Evolutionary conservation across 2,888 invertebrate genomes (phyloP), one percentile per base, ranked within the genome.

Genomic region (Apodemia zela): DNA sequence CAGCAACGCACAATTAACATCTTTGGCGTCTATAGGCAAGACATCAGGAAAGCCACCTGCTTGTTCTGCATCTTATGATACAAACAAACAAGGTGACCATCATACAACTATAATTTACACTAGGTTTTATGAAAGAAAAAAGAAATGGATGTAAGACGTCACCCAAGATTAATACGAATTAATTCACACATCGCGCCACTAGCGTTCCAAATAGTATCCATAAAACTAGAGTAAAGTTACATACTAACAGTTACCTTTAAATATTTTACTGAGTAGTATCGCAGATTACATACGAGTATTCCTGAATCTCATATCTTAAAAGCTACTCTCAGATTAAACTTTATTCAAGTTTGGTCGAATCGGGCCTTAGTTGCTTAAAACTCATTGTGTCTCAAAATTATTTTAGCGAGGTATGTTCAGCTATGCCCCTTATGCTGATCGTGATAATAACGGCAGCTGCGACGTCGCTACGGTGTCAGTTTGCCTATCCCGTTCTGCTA

Each of bases 401-500:
- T 69, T 65, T 66, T 65, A 66, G 69, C 67, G 67, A 63, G 47
- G 64, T 67, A 64, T 67, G 66, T 64, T 65, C 66, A 62, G 61
- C 67, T 63, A 61, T 68, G 63, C 65, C 64, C 63, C 60, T 69
- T 68, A 67, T 68, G 65, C 76, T 78, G 78, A 76, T 81, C 75
- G 78, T 79, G 80, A 81, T 81, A 83, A 82, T 85, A 85, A 81
- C 78, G 77, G 74, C 83, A 82, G 82, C 83, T 81, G 84, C 76
- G 81, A 73, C 75, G 67, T 71, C 76, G 75, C 71, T 72, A 73
- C 74, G 78, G 75, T 81, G 82, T 81, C 80, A 81, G 81, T 80
- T 85, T 78, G 81, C 81, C 80, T 78, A 76, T 82, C 80, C 82
- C 77, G 81, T 80, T 80, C 78, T 78, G 77, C 85, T 82, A 85